phyloP scores from a whole-genome alignment of 2,888 invertebrate genomes.

The Allacma fusca region DNA sequence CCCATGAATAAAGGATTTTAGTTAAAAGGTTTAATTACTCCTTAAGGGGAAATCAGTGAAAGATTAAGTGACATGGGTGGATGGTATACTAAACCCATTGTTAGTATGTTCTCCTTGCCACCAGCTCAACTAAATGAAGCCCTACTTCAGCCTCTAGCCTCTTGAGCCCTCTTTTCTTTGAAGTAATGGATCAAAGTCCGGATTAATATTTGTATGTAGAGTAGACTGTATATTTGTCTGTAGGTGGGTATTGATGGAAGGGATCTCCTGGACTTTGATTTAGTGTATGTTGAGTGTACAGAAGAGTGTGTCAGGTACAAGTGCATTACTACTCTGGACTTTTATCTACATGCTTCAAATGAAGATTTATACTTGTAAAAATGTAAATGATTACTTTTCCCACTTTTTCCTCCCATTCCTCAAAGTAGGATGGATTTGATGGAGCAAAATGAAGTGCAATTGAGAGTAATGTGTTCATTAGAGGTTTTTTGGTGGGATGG shows the following conservation, averaged over 20 bases:
- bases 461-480: slow-evolving; percentile 42
- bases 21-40: slow-evolving; percentile 31
- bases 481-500: neutral
- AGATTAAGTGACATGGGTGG: neutral
- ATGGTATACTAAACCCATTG: neutral
- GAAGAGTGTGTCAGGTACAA: neutral
- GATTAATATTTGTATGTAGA: too few species aligned
- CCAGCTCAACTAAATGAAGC: slow-evolving; percentile 28
- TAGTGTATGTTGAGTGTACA: too few species aligned
- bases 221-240: too few species aligned
- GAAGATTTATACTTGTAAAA: slow-evolving; percentile 3
- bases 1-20: neutral
- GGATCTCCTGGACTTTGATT: too few species aligned
- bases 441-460: slow-evolving; percentile 20
- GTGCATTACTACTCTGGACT: neutral
- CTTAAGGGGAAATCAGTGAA: neutral
- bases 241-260: too few species aligned
- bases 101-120: neutral
- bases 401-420: neutral
- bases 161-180: too few species aligned
- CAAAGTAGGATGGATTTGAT: slow-evolving; percentile 6
- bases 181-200: too few species aligned
- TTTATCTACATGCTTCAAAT: too few species aligned
- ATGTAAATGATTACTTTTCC: neutral
- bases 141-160: neutral